Evolutionary conservation across 1,140 invertebrate species (phyloP), one percentile per base, ranked within the genome.

Genomic region (Psix sp.): DNA sequence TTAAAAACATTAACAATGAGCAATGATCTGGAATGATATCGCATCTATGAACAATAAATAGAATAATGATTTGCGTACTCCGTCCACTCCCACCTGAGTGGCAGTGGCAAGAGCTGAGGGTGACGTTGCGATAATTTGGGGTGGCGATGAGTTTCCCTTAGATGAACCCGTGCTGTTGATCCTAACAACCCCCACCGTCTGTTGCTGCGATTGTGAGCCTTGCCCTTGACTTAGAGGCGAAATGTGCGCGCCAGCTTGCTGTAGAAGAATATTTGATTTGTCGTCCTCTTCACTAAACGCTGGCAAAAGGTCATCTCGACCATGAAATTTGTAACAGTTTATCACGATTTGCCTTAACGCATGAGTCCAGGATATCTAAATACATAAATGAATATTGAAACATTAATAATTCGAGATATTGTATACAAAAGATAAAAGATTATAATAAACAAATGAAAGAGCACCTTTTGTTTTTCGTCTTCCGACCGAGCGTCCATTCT

Each of bases 301-400:
- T 3, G 97, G 97, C 68, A 99, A 87, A 21, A 99, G 89, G 87
- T 99, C 97, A 88, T 98, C 96, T 76, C 97, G 90, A 1, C 96
- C 96, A 88, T 99, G 97, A 88, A 96, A 98, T 89, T 97, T 98
- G 88, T 99, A 99, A 88, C 97, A 99, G 88, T 98, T 98, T 80
- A 98, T 96, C 33, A 99, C 97, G 76, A 98, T 98, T 88, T 98
- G 96, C 15, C 97, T 89, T 49, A 99, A 88, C n/a, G 97, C 97
- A 85, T 98, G 96, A 9, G 97, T 99, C 97, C 97, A 99, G 20
- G 96, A 98, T 77, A 98, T 97, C 96, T 98, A 86, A 88, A 62
- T 21, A 42, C 29, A 31, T 40, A 13, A 24, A 38, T 10, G 10
- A 59, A 36, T 33, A 18, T 24, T 39, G 2, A 39, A 54, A 38